These are phyloP conservation scores for Apocheima hispidaria DNA, from an alignment of 2,888 invertebrate species.

Conservation along the genomic window DNA sequence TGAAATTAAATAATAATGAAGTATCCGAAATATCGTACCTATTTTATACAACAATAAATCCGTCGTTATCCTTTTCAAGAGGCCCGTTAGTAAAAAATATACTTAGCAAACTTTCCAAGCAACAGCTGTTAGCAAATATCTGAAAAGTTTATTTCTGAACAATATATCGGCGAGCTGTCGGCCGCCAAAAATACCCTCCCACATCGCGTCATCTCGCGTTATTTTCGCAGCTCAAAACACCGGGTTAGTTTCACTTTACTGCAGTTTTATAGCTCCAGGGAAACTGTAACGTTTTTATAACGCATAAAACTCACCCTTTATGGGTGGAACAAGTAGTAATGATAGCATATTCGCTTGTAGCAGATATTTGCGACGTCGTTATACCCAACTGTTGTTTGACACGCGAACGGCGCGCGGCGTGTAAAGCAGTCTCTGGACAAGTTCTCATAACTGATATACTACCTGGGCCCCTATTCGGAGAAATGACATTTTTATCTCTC, in stretches of 20 bases:
- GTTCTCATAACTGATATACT: too few relatives aligned
- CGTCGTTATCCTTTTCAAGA: neutral
- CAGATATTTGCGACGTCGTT: conserved; percentile 4
- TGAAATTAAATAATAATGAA: too few relatives aligned
- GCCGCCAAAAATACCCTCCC: conserved; percentile 65
- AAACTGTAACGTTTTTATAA: conserved; percentile 44
- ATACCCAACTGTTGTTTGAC: conserved; percentile 1
- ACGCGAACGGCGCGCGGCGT: conserved; percentile 10
- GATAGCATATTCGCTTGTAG: conserved; percentile 26
- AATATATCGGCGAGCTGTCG: conserved; percentile 71
- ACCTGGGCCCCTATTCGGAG: too few relatives aligned
- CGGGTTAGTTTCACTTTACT: conserved; percentile 54
- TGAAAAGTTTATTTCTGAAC: conserved; percentile 71
- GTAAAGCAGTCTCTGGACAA: neutral
- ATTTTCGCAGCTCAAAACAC: conserved; percentile 62
- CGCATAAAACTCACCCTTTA: conserved; percentile 37
- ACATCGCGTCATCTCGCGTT: conserved; percentile 58
- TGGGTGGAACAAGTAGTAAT: conserved; percentile 29
- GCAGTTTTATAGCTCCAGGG: conserved; percentile 52
- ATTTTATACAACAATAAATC: neutral
- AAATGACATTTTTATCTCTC: too few relatives aligned
- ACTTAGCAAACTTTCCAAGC: conserved; percentile 44
- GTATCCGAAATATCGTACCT: too few relatives aligned
- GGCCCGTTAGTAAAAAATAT: conserved; percentile 31
- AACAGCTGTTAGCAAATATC: conserved; percentile 59